Evolutionary conservation across 2,888 invertebrate genomes (phyloP), one percentile per base, ranked within the genome.

Genomic region (Eretmocerus hayati): DNA sequence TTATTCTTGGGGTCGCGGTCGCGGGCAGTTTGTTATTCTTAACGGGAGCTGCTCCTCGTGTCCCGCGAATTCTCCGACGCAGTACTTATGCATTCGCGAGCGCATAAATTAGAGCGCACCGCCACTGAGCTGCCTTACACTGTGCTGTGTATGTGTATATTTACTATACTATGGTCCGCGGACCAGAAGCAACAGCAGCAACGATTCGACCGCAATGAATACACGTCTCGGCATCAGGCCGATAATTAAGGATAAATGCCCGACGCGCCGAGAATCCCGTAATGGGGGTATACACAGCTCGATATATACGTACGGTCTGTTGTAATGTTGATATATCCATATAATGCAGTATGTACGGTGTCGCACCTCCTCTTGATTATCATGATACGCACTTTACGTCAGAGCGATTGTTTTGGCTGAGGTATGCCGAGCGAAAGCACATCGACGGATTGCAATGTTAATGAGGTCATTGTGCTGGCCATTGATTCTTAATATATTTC

Each of bases 71-170:
- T 50, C 46, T 43, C 11, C 22, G 30, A 21, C 39, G 6, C 26
- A n/a, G 23, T 46, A 46, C 42, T 50, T 50, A 46, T 42, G 42
- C 38, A 6, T 26, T 26, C 9, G 33, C 33, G 33, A 33, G 33
- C 45, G 48, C 48, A 52, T 53, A 54, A 55, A 57, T 53, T 51
- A 57, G 52, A 53, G 42, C 48, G 44, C 33, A 40, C 26, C 26
- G 26, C 26, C 26, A 11, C 26, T 11, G 26, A n/a, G n/a, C n/a
- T n/a, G n/a, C 43, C 30, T 30, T 6, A 11, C 6, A 30, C 11
- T 30, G 11, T 30, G 30, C 6, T 11, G 30, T 30, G 30, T 30
- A 9, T 30, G 30, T 30, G 30, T 30, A n/a, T n/a, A n/a, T n/a
- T n/a, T n/a, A n/a, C n/a, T n/a, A n/a, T n/a, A n/a, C n/a, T n/a